These are phyloP conservation scores for Megalopta genalis DNA, from an alignment of 1,140 invertebrate species.

Conservation along the genomic window DNA sequence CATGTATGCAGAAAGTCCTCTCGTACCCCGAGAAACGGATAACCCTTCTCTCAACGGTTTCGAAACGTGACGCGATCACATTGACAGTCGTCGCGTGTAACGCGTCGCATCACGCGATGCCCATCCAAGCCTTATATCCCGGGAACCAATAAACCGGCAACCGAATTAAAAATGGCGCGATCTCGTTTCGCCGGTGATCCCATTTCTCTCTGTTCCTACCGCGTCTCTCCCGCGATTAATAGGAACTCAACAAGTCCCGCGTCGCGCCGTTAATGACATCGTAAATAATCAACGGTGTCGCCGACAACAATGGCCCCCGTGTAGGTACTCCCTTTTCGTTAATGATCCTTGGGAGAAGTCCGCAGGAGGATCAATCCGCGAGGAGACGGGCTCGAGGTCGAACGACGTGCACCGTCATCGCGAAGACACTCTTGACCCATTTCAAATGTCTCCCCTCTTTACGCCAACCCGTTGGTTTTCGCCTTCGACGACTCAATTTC, in stretches of 20 bases:
- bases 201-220: background rate
- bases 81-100: background rate
- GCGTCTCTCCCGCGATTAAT: background rate
- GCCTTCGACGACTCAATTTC: conserved; percentile 42
- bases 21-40: background rate
- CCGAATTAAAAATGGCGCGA: background rate
- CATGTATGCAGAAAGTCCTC: conserved; percentile 51
- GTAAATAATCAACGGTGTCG: background rate
- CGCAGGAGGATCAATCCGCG: conserved; percentile 20
- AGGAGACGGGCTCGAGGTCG: conserved; percentile 28
- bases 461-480: conserved; percentile 52
- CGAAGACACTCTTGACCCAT: conserved; percentile 59
- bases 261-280: background rate
- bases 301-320: background rate
- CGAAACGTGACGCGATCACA: background rate
- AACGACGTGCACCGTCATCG: conserved; percentile 50
- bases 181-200: background rate
- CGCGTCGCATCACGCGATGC: conserved; percentile 1
- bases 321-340: too few relatives aligned
- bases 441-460: conserved; percentile 57
- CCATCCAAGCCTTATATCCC: background rate
- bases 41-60: background rate
- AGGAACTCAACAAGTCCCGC: background rate
- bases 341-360: conserved; percentile 7
- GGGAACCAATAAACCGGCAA: background rate